Conservation (phyloP, 2,113 vertebrate species). For the Atherinomorus stipes region DNA sequence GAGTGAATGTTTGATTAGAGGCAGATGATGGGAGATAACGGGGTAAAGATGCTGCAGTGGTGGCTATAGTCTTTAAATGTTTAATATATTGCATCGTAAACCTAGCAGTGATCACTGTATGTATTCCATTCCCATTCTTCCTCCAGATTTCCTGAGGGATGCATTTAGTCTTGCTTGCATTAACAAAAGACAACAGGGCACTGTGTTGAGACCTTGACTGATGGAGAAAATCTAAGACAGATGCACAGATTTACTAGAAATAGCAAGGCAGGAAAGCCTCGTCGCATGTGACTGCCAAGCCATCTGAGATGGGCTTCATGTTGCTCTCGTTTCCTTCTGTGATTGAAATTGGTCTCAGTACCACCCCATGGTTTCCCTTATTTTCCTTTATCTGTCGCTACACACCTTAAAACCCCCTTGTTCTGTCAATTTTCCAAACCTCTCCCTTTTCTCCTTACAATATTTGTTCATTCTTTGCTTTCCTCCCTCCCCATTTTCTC, state of each 20-base stretch:
- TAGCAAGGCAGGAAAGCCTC: conserved; percentile 28
- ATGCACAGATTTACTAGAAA: conserved; percentile 51
- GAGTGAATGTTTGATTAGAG: conserved; percentile 45
- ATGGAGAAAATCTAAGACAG: no score
- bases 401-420: no score
- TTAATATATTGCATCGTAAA: conserved; percentile 50
- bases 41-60: conserved; percentile 13
- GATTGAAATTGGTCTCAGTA: no score
- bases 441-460: no score
- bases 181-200: conserved; percentile 52
- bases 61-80: conserved; percentile 27
- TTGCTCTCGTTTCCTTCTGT: conserved; percentile 5
- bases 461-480: background rate
- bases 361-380: no score
- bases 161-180: conserved; percentile 40
- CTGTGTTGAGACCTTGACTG: conserved; percentile 21
- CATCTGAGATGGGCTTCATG: conserved; percentile 33
- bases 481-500: no score
- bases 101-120: conserved; percentile 10
- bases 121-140: conserved; percentile 30
- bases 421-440: no score
- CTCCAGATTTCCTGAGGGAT: conserved; percentile 52
- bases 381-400: no score
- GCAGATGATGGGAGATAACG: conserved; percentile 30
- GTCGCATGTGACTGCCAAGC: conserved; percentile 32